Percentiles rank a stretch among this genome's conserved stretches.
Evolutionary conservation across 2,113 vertebrate genomes (phyloP).

Genomic region (Malurus cyaneus): DNA sequence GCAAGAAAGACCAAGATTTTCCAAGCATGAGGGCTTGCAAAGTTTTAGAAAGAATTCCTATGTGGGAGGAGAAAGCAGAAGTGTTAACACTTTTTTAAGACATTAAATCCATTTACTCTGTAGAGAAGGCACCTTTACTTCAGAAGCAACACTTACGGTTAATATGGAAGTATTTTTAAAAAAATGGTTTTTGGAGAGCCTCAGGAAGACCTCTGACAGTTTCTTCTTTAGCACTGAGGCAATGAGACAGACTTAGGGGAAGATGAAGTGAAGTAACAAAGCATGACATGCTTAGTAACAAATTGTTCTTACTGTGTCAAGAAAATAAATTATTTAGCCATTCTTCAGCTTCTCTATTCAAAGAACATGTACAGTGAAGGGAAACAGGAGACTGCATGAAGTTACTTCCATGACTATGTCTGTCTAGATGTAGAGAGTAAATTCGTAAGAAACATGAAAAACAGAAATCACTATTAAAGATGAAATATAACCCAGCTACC

Average conservation of each 20-base stretch:
- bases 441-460: not conserved
- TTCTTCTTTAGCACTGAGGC: not conserved
- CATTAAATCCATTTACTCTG: not conserved
- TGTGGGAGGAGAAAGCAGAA: rapidly evolving
- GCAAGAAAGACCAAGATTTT: not conserved
- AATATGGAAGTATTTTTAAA: not conserved
- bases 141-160: not conserved
- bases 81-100: not conserved
- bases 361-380: not conserved
- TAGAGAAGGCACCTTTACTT: not conserved
- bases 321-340: not conserved
- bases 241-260: not conserved
- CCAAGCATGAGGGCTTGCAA: not conserved
- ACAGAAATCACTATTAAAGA: not conserved
- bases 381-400: not conserved
- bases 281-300: not conserved
- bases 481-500: not conserved
- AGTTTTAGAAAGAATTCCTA: not conserved
- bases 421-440: not conserved
- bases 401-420: not conserved
- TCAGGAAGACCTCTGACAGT: not conserved
- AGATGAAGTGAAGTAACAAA: not conserved
- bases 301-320: not conserved
- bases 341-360: not conserved
- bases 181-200: not conserved